Percentiles rank a stretch among this genome's conserved stretches.
phyloP scores from a whole-genome alignment of 2,888 invertebrate genomes.

The Himalopsyche japonica region DNA sequence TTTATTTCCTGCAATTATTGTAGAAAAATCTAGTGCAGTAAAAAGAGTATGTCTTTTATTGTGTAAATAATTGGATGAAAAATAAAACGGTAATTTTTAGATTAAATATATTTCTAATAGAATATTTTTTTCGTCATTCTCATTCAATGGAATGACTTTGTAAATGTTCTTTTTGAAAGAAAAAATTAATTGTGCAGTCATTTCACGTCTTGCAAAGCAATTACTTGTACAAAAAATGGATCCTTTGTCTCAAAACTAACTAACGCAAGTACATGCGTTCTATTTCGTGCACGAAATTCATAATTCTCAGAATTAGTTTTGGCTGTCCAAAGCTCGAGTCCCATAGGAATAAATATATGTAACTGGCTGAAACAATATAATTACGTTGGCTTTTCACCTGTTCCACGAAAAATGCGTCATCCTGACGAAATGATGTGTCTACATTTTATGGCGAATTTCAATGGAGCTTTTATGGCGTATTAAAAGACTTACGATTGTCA shows the following conservation, averaged over 20 bases:
- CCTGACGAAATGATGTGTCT: not conserved
- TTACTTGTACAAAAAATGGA: slow-evolving; percentile 7
- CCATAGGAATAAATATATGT: not conserved
- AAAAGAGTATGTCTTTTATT: too few species aligned
- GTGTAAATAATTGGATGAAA: too few species aligned
- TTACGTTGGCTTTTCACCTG: slow-evolving; percentile 9
- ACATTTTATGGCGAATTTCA: not conserved
- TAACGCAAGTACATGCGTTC: not conserved
- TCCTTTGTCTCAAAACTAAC: not conserved
- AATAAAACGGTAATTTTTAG: not conserved
- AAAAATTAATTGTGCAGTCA: not conserved
- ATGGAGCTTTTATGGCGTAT: not conserved
- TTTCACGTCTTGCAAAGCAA: not conserved
- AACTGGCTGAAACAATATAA: not conserved
- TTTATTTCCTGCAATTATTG: too few species aligned
- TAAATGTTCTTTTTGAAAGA: not conserved
- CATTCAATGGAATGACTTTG: too few species aligned
- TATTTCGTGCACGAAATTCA: slow-evolving; percentile 8
- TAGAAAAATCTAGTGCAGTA: too few species aligned
- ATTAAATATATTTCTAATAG: not conserved
- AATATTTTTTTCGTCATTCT: not conserved
- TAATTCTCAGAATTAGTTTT: slow-evolving; percentile 5
- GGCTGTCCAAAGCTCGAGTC: not conserved
- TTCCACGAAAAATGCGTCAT: slow-evolving; percentile 16
- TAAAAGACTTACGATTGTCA: not conserved